These are phyloP conservation scores for Hydrolagus colliei DNA, from an alignment of 2,797 vertebrate species.

Conservation along the genomic window DNA sequence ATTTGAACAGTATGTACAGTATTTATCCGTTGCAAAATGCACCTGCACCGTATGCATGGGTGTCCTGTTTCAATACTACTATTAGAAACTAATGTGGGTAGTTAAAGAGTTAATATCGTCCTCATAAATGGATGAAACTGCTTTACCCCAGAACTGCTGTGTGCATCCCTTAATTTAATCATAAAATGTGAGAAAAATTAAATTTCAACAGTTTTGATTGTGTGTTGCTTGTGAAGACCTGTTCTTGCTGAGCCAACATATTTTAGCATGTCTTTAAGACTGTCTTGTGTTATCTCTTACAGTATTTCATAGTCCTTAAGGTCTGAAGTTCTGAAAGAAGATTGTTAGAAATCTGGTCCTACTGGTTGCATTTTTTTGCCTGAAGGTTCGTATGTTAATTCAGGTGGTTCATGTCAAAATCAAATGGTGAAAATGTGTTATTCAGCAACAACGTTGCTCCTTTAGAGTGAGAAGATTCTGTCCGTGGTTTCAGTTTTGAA, in stretches of 20 bases:
- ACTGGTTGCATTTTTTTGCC: background rate
- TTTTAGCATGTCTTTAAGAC: background rate
- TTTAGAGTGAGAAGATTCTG: background rate
- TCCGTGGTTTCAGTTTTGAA: background rate
- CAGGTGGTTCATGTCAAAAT: constrained; percentile 19
- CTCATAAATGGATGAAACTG: background rate
- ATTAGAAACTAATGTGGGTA: background rate
- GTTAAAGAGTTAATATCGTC: background rate
- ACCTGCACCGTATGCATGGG: background rate
- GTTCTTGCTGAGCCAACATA: constrained; percentile 20
- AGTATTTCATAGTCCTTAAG: background rate
- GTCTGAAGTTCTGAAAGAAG: background rate
- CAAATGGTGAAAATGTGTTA: background rate
- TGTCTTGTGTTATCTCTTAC: constrained; percentile 2
- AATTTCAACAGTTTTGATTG: background rate
- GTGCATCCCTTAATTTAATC: background rate
- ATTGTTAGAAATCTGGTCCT: background rate
- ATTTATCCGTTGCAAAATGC: background rate
- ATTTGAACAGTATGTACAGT: background rate
- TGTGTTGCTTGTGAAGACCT: background rate
- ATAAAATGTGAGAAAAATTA: background rate
- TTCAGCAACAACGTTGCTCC: background rate
- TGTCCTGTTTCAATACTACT: background rate
- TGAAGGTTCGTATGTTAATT: constrained; percentile 22
- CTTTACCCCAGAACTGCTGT: background rate